Base-by-base conservation (phyloP, 2,888 invertebrate species). In the Erpobdella octoculata region DNA sequence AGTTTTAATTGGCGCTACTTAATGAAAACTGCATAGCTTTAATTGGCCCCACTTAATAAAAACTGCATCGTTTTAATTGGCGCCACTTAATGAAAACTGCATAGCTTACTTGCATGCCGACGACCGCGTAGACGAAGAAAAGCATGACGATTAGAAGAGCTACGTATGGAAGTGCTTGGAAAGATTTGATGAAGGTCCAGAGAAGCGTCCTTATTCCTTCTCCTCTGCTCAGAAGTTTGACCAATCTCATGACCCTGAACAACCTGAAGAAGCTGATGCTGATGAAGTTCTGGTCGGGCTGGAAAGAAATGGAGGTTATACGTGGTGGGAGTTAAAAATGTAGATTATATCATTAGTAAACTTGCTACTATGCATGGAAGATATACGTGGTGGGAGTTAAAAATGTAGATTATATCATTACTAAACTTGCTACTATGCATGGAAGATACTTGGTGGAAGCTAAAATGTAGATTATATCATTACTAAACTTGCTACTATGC, bases 131-230 rank as follows among this genome's bases (percentile, higher is more conserved):
- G 82, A 98, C 97, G 86, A 99, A 99, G 86, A 98, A 98, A 76
- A 99, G 87, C 91, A 98, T 92, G 70, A 97, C 91, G 79, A 99
- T 99, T 69, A 99, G 88, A 75, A 97, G 87, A 1, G 96, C 97
- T 77, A 98, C 98, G 84, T 99, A 98, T 15, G 98, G 98, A 82
- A 99, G 86, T 31, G 98, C 98, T 88, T 86, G 87, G 85, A 98
- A 98, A 58, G 96, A 97, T 85, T 98, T 99, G 81, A 98, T 93
- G 84, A 98, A 99, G 8, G 98, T 99, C 98, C 98, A 98, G 25
- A 98, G 87, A 72, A 98, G 86, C 0, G 98, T 99, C 75, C 97
- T 87, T 78, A 98, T 98, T 77, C 97, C 97, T 84, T 99, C 98
- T 33, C 98, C 97, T 82, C 94, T 88, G 78, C 94, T 96, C 73